Conservation (phyloP, 1,140 invertebrate genomes). For the Adoxophyes honmai region DNA sequence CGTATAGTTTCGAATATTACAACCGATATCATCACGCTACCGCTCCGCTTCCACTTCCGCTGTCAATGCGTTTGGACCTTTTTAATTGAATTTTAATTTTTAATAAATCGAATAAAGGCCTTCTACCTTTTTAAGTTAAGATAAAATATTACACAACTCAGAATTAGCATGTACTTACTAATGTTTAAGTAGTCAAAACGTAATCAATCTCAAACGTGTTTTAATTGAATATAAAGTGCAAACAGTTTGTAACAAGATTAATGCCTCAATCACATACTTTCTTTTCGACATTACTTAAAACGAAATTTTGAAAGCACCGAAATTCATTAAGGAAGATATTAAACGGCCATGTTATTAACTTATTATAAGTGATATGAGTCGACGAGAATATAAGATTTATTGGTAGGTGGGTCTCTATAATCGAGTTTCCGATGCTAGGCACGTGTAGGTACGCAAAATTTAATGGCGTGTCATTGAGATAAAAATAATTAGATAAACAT, state of each 20-base stretch:
- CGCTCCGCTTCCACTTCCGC: too few species aligned
- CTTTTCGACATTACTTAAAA: slow-evolving; percentile 1
- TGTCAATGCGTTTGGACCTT: too few species aligned
- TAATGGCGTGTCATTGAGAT: too few species aligned
- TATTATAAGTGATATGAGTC: background rate
- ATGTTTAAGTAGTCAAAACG: too few species aligned
- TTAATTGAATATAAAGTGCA: background rate
- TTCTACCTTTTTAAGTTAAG: too few species aligned
- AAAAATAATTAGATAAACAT: too few species aligned
- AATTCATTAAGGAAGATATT: background rate
- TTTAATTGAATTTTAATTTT: too few species aligned
- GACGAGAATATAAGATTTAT: background rate
- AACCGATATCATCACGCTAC: too few species aligned
- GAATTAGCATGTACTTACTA: too few species aligned
- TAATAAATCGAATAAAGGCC: too few species aligned
- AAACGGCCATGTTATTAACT: background rate
- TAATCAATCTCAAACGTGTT: background rate
- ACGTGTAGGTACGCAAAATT: background rate
- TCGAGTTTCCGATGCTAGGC: background rate
- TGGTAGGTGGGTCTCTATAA: background rate
- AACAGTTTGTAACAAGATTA: background rate
- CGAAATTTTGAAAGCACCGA: slow-evolving; percentile 6
- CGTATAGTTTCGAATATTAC: too few species aligned
- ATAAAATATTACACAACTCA: too few species aligned
- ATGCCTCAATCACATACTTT: background rate